Evolutionary conservation across 2,888 invertebrate species (phyloP), one percentile per base, ranked within the genome.

Genomic region (Amphipyra tragopoginis): DNA sequence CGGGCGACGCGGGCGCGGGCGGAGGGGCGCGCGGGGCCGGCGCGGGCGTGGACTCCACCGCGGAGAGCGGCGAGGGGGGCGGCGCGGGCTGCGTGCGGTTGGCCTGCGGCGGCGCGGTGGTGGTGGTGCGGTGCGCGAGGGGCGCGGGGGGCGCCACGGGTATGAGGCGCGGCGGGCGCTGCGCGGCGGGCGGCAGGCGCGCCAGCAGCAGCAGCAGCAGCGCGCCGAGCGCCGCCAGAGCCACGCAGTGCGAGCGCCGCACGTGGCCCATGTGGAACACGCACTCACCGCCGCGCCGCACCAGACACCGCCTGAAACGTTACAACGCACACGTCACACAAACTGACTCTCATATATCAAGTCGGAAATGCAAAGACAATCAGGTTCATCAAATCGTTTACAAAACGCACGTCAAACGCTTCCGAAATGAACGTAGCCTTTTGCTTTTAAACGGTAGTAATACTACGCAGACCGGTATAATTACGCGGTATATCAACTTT

Each of bases 141-240:
- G 21, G 21, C 48, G 75, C 51, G 66, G 75, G 66, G 45, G 65
- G 67, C 68, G 69, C 52, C 65, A 52, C 50, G 61, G 39, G 53
- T 51, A 70, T 38, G 50, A 64, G 61, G 55, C 44, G 58, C 48
- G 61, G 51, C 63, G 63, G 42, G 52, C 63, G 55, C 57, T 49
- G 69, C 43, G 72, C 54, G 71, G 64, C 71, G 71, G 75, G 75
- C 73, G 88, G 87, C 72, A 87, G 87, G 66, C 86, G 81, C 76
- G 90, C 90, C 77, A 90, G 88, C 85, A 91, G 89, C 84, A 90
- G 86, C 84, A 91, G 88, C 87, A 92, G 86, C 81, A 92, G 87
- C 83, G 88, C 87, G 59, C 75, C 89, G 38, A 88, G 80, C 58
- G 84, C 86, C 63, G 75, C 84, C 60, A 88, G 85, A 81, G 87